phyloP scores from a whole-genome alignment of 1,140 invertebrate species.

The Eciton burchellii region DNA sequence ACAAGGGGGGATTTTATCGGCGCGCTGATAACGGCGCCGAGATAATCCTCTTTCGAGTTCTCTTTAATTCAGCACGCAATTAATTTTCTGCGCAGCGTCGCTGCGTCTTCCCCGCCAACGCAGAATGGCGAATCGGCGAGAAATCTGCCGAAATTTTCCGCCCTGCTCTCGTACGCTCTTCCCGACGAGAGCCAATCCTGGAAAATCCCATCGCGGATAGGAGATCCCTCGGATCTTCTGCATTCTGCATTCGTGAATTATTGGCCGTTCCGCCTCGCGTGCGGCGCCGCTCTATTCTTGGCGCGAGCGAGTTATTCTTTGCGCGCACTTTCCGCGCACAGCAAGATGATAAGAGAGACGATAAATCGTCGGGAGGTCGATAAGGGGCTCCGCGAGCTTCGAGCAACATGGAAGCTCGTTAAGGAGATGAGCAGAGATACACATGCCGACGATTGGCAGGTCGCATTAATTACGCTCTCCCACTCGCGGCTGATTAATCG shows the following conservation, averaged over 20 bases:
- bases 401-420: neutral
- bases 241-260: neutral
- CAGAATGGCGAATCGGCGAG: too few relatives aligned
- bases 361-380: constrained; percentile 9
- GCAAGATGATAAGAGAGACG: neutral
- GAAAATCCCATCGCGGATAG: too few relatives aligned
- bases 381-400: neutral
- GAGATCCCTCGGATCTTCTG: too few relatives aligned
- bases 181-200: neutral
- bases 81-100: too few relatives aligned
- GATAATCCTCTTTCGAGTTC: neutral
- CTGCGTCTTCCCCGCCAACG: too few relatives aligned
- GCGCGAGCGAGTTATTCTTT: constrained; percentile 11
- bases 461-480: constrained; percentile 14
- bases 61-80: neutral
- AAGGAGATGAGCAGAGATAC: neutral
- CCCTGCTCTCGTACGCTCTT: neutral
- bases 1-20: neutral
- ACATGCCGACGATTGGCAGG: neutral
- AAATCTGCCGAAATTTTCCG: too few relatives aligned
- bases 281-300: constrained; percentile 4
- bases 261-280: neutral
- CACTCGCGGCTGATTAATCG: constrained; percentile 5
- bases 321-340: neutral
- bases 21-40: neutral